A percentile compares a stretch with the other conserved stretches of the same genome.
These are phyloP conservation scores for Corydoras maculifer DNA, from an alignment of 2,113 vertebrate species.

Conservation along the genomic window DNA sequence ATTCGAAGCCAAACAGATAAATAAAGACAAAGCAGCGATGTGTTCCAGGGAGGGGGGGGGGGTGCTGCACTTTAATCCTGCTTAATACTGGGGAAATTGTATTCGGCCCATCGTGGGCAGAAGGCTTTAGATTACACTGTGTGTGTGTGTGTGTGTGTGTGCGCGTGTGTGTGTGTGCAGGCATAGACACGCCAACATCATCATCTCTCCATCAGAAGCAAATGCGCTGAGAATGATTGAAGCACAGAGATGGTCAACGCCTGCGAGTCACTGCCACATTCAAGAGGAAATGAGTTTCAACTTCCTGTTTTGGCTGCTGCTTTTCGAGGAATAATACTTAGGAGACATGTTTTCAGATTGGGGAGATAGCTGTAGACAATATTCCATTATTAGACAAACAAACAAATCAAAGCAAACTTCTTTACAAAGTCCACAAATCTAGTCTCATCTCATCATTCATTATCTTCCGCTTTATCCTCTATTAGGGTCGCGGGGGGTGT, in stretches of 20 bases:
- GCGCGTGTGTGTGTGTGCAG: slow-evolving; percentile 3
- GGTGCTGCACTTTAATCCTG: slow-evolving; percentile 45
- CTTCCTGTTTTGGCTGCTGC: slow-evolving; percentile 8
- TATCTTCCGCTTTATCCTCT: too few relatives aligned
- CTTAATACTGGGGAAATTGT: slow-evolving; percentile 46
- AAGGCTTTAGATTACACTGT: slow-evolving; percentile 41
- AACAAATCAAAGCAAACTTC: too few relatives aligned
- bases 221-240: too few relatives aligned
- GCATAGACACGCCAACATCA: not conserved
- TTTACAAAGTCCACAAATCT: too few relatives aligned
- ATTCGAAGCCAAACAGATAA: too few relatives aligned
- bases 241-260: not conserved
- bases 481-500: too few relatives aligned
- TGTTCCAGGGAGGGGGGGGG: slow-evolving; percentile 33
- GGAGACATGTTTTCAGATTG: too few relatives aligned
- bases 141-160: not conserved
- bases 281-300: slow-evolving; percentile 22
- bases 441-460: too few relatives aligned
- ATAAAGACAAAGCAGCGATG: slow-evolving; percentile 9
- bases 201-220: too few relatives aligned
- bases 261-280: not conserved
- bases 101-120: slow-evolving; percentile 29
- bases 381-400: too few relatives aligned
- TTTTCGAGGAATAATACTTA: too few relatives aligned
- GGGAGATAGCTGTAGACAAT: too few relatives aligned